Conservation (phyloP, 1,140 invertebrate genomes). For the Mamestra configurata region DNA sequence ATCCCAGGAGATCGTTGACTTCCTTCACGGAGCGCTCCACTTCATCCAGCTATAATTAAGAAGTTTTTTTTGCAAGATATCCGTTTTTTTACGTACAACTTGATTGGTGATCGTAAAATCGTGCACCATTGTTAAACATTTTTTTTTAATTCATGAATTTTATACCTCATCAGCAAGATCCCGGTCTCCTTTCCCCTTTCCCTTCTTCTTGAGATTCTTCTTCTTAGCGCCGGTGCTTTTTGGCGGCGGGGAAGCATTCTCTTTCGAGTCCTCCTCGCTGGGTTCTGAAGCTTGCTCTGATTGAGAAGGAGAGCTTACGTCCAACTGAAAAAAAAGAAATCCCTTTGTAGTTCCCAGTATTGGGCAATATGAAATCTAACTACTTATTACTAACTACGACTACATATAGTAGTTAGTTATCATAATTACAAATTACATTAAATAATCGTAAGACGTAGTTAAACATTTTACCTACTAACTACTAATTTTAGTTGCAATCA, state of each 20-base stretch:
- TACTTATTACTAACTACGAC: too few relatives aligned
- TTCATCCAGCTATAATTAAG: conserved; percentile 88
- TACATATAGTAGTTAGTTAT: too few relatives aligned
- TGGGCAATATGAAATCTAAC: too few relatives aligned
- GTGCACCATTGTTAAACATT: too few relatives aligned
- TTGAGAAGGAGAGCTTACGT: conserved; percentile 51
- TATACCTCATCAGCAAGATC: conserved; percentile 7
- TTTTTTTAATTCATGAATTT: too few relatives aligned
- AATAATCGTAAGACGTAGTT: too few relatives aligned
- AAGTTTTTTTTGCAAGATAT: too few relatives aligned
- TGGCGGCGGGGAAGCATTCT: neutral
- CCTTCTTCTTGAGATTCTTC: conserved; percentile 7
- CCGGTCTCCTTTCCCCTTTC: neutral
- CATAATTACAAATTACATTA: too few relatives aligned
- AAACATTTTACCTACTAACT: too few relatives aligned
- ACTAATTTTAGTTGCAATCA: too few relatives aligned
- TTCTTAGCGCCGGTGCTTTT: neutral
- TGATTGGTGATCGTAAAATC: too few relatives aligned
- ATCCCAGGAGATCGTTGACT: conserved; percentile 92
- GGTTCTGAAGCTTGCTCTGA: conserved; percentile 12
- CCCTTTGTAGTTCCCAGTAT: neutral
- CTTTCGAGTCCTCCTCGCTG: neutral
- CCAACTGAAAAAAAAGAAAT: conserved; percentile 56
- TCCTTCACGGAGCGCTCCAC: conserved; percentile 92
- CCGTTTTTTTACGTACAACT: too few relatives aligned